Conservation (phyloP, 2,797 vertebrate species). For the Darevskia nairensis region DNA sequence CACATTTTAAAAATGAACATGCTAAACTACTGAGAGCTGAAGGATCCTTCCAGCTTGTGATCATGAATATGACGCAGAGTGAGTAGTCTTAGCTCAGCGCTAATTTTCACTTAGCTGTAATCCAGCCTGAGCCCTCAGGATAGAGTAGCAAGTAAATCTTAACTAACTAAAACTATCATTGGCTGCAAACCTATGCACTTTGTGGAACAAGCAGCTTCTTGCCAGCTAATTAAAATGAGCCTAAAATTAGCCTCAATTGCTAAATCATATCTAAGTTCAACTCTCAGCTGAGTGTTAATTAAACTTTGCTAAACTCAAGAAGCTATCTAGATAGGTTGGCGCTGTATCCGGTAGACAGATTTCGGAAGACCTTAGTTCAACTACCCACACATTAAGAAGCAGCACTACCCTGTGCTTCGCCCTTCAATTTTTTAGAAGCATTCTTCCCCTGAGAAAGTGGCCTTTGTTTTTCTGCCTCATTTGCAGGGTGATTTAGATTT, state of each 20-base stretch:
- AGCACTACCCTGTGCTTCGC: too few species aligned
- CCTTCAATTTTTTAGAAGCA: too few species aligned
- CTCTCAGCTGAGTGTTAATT: constrained; percentile 1
- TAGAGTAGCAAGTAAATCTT: not conserved
- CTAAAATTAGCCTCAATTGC: constrained; percentile 14
- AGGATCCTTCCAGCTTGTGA: not conserved
- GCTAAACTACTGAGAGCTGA: not conserved
- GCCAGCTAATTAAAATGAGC: constrained; percentile 22
- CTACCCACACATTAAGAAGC: not conserved
- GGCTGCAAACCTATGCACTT: constrained; percentile 4
- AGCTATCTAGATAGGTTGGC: not conserved
- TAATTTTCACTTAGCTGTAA: constrained; percentile 4
- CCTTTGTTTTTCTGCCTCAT: too few species aligned
- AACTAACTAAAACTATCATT: constrained; percentile 55
- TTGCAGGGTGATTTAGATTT: too few species aligned
- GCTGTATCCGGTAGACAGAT: not conserved
- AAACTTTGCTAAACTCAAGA: not conserved
- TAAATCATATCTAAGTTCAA: constrained; percentile 14
- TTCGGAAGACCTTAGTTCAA: not conserved
- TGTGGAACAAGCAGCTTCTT: constrained; percentile 4
- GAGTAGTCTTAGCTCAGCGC: not conserved
- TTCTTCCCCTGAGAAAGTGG: too few species aligned
- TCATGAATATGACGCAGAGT: not conserved
- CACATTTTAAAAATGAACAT: not conserved
- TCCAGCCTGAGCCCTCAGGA: not conserved